A percentile compares a stretch with the other conserved stretches of the same genome.
Conservation (phyloP, 2,113 vertebrate species). For the Alligator sinensis region DNA sequence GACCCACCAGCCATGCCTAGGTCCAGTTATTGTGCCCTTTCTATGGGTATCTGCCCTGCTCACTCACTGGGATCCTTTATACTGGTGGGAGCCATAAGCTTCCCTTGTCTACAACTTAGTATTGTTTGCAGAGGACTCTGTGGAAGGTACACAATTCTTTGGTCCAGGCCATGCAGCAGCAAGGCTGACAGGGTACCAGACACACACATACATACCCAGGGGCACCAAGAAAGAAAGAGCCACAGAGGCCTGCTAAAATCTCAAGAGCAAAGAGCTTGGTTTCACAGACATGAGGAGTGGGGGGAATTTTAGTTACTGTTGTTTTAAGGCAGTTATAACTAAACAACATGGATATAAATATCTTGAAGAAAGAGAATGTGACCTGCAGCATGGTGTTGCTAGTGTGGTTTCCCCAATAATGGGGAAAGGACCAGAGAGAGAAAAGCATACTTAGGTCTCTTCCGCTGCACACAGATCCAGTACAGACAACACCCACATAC, state of each 20-base stretch:
- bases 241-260: background rate
- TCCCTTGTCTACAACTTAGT: background rate
- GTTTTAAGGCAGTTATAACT: fast-evolving
- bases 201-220: background rate
- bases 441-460: background rate
- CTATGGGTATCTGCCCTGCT: background rate
- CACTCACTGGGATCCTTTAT: background rate
- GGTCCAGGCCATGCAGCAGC: background rate
- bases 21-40: background rate
- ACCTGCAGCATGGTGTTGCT: background rate
- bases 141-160: background rate
- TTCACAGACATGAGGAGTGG: background rate
- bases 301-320: background rate
- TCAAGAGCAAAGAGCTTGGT: background rate
- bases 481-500: background rate
- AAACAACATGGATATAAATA: background rate
- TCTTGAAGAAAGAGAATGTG: background rate
- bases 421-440: background rate
- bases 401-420: background rate
- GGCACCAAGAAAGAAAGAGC: background rate
- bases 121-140: background rate
- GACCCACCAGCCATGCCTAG: background rate
- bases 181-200: background rate
- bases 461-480: background rate
- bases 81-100: background rate